Evolutionary conservation across 2,113 vertebrate genomes (phyloP).

Genomic region (Leucopternis melanops): DNA sequence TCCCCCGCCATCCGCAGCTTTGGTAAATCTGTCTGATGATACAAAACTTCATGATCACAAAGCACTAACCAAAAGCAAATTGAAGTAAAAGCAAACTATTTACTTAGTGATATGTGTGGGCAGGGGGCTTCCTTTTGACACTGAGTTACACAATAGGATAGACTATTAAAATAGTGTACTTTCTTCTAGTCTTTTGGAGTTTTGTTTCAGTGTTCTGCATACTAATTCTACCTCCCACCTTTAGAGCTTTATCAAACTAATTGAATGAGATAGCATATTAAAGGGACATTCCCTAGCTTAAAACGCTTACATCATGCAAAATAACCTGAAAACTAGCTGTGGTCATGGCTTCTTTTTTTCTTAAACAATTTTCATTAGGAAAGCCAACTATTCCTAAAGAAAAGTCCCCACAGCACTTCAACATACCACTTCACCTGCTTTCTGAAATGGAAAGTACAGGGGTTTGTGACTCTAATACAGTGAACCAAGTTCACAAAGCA

Average conservation of each 20-base stretch:
- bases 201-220: neutral
- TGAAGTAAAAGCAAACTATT: neutral
- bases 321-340: neutral
- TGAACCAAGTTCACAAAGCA: neutral
- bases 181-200: neutral
- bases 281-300: neutral
- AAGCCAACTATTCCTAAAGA: neutral
- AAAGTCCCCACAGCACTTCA: neutral
- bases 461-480: neutral
- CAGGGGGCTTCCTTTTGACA: neutral
- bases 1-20: neutral
- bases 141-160: neutral
- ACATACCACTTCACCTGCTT: neutral
- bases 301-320: neutral
- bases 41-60: neutral
- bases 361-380: neutral
- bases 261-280: neutral
- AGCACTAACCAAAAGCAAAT: neutral
- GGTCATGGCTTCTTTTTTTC: neutral
- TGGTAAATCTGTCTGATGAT: neutral
- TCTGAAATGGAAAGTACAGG: neutral
- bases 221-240: neutral
- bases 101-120: neutral
- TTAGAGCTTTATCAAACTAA: neutral
- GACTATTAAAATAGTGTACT: neutral